Evolutionary conservation across 2,113 vertebrate genomes (phyloP).

Genomic region (Nibea coibor): DNA sequence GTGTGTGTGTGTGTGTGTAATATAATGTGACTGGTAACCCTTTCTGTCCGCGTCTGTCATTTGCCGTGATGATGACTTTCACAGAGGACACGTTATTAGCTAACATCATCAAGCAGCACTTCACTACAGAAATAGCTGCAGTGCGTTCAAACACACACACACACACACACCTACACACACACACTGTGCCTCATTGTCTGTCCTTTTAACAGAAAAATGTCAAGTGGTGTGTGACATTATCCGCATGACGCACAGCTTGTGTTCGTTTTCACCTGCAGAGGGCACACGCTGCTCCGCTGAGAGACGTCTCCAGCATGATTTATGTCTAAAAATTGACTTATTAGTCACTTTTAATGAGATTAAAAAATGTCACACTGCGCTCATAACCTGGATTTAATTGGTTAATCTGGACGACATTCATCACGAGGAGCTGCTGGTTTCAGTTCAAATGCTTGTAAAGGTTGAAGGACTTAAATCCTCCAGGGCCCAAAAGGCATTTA

Average conservation of each 20-base stretch:
- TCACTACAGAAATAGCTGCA: conserved; percentile 32
- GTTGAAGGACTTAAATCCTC: neutral
- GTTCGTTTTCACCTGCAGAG: conserved; percentile 49
- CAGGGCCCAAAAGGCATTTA: neutral
- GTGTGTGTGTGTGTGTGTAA: conserved; percentile 2
- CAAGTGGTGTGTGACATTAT: conserved; percentile 34
- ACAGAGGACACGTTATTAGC: conserved; percentile 42
- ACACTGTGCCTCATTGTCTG: conserved; percentile 1
- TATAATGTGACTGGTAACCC: conserved; percentile 12
- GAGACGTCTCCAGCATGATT: neutral
- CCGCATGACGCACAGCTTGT: conserved; percentile 28
- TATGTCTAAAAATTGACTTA: neutral
- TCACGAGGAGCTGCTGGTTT: neutral
- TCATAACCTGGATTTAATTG: neutral
- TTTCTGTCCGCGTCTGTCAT: conserved; percentile 20
- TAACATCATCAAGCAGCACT: conserved; percentile 40
- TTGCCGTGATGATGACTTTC: conserved; percentile 46
- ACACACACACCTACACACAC: neutral
- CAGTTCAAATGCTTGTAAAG: conserved; percentile 4
- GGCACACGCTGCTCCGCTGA: conserved; percentile 21
- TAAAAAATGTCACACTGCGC: neutral
- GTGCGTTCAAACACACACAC: neutral
- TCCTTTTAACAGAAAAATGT: conserved; percentile 42
- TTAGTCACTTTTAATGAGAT: conserved; percentile 26
- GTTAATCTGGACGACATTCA: neutral